Conservation (phyloP, 2,888 invertebrate species). For the Cryptocephalus moraei region DNA sequence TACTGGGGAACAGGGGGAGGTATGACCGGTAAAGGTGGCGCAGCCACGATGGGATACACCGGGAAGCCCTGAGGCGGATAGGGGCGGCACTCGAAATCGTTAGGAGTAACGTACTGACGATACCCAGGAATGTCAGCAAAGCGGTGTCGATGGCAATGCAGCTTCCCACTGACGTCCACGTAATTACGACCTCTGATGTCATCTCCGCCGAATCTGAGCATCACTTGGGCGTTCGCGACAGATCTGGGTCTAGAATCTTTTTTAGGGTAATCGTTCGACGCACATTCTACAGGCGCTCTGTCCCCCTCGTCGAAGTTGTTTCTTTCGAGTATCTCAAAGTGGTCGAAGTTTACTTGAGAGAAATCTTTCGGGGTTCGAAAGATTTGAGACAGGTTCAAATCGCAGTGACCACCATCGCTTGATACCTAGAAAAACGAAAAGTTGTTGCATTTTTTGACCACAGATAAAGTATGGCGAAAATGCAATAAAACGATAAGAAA, state of each 20-base stretch:
- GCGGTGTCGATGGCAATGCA: slow-evolving; percentile 1
- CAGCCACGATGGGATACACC: slow-evolving; percentile 1
- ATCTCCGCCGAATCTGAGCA: slow-evolving; percentile 21
- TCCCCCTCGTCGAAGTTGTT: slow-evolving; percentile 18
- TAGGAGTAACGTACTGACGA: background rate
- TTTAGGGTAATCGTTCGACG: background rate
- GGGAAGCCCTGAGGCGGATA: background rate
- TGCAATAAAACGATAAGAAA: no score
- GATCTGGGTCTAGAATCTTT: background rate
- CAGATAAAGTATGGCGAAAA: no score
- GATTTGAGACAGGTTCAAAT: slow-evolving; percentile 17
- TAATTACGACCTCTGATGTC: slow-evolving; percentile 12
- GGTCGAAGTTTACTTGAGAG: slow-evolving; percentile 22
- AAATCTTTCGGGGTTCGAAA: slow-evolving; percentile 25
- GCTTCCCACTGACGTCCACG: slow-evolving; percentile 2
- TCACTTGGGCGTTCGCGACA: slow-evolving; percentile 22
- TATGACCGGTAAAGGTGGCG: slow-evolving; percentile 2
- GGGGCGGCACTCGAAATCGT: background rate
- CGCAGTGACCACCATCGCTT: slow-evolving; percentile 1
- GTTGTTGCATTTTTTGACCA: background rate
- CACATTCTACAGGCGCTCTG: background rate
- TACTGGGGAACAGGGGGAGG: slow-evolving; percentile 7
- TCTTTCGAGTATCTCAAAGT: slow-evolving; percentile 26
- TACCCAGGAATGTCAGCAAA: background rate
- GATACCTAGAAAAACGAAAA: background rate